Conservation (phyloP, 1,140 invertebrate genomes). For the Amyelois transitella region DNA sequence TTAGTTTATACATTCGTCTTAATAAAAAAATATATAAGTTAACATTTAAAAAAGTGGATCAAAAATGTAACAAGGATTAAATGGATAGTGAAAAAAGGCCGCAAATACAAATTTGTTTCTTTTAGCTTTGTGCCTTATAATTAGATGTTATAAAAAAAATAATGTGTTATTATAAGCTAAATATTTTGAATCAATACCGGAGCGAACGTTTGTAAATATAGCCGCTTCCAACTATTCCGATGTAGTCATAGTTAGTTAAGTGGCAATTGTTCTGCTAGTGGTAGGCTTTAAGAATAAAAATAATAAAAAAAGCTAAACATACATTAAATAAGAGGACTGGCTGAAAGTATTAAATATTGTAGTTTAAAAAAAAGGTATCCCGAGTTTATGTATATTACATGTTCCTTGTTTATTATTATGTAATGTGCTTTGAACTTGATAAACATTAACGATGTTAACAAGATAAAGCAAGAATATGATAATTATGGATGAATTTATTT, state of each 20-base stretch:
- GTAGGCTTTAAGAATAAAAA: not conserved
- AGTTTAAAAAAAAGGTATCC: not conserved
- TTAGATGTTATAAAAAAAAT: not conserved
- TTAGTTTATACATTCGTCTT: too few relatives aligned
- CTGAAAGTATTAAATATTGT: not conserved
- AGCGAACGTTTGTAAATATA: not conserved
- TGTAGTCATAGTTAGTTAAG: not conserved
- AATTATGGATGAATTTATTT: too few relatives aligned
- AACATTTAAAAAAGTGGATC: not conserved
- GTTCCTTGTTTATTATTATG: too few relatives aligned
- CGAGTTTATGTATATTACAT: not conserved
- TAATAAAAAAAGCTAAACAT: not conserved
- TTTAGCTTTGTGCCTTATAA: not conserved
- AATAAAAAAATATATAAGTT: too few relatives aligned
- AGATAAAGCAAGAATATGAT: too few relatives aligned
- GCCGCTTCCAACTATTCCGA: not conserved
- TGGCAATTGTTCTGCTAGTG: not conserved
- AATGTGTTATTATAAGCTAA: not conserved
- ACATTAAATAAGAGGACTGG: not conserved
- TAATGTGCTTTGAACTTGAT: too few relatives aligned
- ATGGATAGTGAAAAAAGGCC: not conserved
- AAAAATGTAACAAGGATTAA: not conserved
- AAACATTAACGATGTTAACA: too few relatives aligned
- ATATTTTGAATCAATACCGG: not conserved
- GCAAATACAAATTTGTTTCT: too few relatives aligned